Base-by-base conservation (phyloP, 2,888 invertebrate genomes). In the Luperina testacea region DNA sequence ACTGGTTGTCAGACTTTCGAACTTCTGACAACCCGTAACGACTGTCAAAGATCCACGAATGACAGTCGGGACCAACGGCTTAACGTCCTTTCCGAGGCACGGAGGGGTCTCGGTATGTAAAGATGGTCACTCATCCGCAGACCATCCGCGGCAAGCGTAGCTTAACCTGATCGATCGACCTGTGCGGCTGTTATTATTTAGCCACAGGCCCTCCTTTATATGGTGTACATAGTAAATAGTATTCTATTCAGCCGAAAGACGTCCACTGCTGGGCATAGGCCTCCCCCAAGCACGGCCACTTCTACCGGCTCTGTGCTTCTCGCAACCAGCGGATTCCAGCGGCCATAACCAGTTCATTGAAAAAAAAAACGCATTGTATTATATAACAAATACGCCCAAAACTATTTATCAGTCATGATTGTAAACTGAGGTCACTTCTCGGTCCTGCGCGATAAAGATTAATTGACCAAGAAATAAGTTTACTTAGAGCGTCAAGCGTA, bases 391-490 rank as follows among this genome's bases (percentile, higher is more conserved):
- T 24, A 51, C 64, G 17, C 15, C 20, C 1, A 20, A 63, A 63
- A 42, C 24, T 32, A 61, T 73, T 38, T 32, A 63, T 42, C 65
- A 53, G n/a, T 38, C 59, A 59, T 64, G 8, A 73, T 59, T 70
- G 20, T 59, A 59, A 78, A 61, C n/a, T 32, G 20, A 53, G 72
- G 42, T 48, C 53, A 65, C 27, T 61, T 65, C 53, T 57, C 38
- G 17, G 57, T 72, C 24, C 51, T 24, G 64, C 15, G 32, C 11
- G n/a, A 51, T 69, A 45, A 72, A 64, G 38, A 64, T 45, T 72
- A 76, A 79, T 81, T 78, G 81, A 67, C 70, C 72, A 73, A 72
- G 64, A 82, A 84, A 84, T 82, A 53, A 57, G 59, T 76, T 81
- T 69, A 81, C 69, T 79, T 69, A 77, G 69, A 38, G 61, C 78